phyloP scores from a whole-genome alignment of 1,140 invertebrate species.

The Caerostris darwini region DNA sequence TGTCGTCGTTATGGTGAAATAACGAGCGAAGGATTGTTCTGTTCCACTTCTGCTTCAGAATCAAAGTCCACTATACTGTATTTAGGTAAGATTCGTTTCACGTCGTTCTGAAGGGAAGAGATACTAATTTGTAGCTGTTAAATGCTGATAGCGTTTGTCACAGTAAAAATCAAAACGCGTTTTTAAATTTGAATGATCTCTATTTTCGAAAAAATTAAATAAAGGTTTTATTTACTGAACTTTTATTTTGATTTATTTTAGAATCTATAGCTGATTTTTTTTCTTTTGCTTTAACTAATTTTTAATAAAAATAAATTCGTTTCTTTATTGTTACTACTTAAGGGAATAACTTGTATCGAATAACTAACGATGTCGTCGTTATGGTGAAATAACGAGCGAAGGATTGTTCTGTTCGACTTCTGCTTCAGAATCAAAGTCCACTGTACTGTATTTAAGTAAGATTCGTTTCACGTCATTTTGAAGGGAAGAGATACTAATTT shows the following conservation, averaged over 20 bases:
- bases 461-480: background rate
- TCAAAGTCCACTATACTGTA: conserved; percentile 3
- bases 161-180: no score
- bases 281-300: no score
- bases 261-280: no score
- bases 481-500: background rate
- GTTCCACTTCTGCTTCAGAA: background rate
- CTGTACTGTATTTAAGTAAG: conserved; percentile 3
- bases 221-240: no score
- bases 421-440: background rate
- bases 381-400: background rate
- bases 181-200: no score
- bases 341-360: no score
- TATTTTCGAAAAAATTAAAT: no score
- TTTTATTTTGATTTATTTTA: no score
- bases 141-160: background rate
- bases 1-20: no score
- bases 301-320: no score
- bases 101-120: background rate
- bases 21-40: conserved; percentile 34
- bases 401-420: conserved; percentile 36
- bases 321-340: no score
- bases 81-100: conserved; percentile 10
- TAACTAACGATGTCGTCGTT: no score
- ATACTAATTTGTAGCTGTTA: background rate